Evolutionary conservation across 2,888 invertebrate genomes (phyloP).

Genomic region (Incurvaria masculella): DNA sequence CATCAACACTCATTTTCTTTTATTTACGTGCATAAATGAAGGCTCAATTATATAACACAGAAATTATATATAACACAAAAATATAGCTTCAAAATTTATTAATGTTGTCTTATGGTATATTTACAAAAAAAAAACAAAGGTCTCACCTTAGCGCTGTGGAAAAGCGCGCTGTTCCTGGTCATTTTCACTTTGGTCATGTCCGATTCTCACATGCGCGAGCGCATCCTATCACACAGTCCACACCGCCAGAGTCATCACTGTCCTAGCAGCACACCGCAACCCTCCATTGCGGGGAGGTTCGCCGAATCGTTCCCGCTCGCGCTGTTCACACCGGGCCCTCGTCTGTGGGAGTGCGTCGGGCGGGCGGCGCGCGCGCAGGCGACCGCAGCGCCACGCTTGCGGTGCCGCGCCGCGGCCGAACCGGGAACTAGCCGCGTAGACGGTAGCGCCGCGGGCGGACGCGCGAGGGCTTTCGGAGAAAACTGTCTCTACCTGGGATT

Average conservation of each 20-base stretch:
- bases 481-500: not conserved
- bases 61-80: too few species aligned
- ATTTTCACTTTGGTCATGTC: conserved; percentile 59
- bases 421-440: conserved; percentile 36
- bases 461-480: conserved; percentile 1
- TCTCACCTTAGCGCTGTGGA: conserved; percentile 70
- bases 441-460: conserved; percentile 14
- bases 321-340: conserved; percentile 46
- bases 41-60: too few species aligned
- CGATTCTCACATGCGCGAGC: conserved; percentile 28
- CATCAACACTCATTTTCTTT: too few species aligned
- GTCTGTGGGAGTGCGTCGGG: conserved; percentile 43
- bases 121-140: conserved; percentile 8
- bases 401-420: conserved; percentile 27
- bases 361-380: conserved; percentile 27
- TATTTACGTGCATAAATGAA: too few species aligned
- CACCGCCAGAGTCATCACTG: conserved; percentile 33
- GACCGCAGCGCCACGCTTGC: conserved; percentile 29
- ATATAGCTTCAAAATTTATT: too few species aligned
- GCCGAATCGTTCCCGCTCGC: conserved; percentile 29
- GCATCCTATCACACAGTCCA: conserved; percentile 30
- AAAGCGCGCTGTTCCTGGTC: conserved; percentile 61
- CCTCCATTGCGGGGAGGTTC: conserved; percentile 29
- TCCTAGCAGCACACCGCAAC: conserved; percentile 29
- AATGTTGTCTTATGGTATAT: too few species aligned